These are phyloP conservation scores for Xenentodon cancila DNA, from an alignment of 2,797 vertebrate species.

Conservation along the genomic window DNA sequence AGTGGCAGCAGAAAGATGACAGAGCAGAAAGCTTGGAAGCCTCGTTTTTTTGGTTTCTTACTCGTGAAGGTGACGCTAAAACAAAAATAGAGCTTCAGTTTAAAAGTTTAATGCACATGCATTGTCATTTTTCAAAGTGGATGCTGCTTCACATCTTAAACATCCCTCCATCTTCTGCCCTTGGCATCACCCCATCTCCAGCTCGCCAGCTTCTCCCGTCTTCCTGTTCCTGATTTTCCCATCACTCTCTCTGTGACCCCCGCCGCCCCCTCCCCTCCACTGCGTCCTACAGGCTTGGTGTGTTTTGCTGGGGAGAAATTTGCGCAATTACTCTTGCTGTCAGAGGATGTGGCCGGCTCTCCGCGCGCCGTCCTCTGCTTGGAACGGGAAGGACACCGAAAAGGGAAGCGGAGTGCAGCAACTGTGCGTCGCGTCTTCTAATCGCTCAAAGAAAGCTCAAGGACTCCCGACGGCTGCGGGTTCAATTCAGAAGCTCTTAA, in stretches of 20 bases:
- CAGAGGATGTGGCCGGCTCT: slow-evolving; percentile 39
- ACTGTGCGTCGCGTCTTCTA: slow-evolving; percentile 15
- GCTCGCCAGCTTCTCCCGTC: no score
- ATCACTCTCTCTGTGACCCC: slow-evolving; percentile 35
- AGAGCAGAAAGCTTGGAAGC: no score
- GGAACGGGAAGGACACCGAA: slow-evolving; percentile 21
- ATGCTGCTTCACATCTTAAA: slow-evolving; percentile 18
- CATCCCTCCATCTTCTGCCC: slow-evolving; percentile 28
- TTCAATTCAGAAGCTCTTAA: slow-evolving; percentile 14
- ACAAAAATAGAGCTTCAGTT: no score
- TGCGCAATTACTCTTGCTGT: slow-evolving; percentile 62
- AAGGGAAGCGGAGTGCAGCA: slow-evolving; percentile 10
- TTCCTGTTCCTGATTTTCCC: slow-evolving; percentile 38
- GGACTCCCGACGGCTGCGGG: slow-evolving; percentile 8
- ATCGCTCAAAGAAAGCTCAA: slow-evolving; percentile 27
- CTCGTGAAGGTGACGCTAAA: no score
- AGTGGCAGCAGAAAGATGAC: no score
- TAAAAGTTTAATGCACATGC: slow-evolving; percentile 52
- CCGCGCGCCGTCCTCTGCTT: slow-evolving; percentile 7
- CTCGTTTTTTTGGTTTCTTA: no score
- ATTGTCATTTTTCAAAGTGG: slow-evolving; percentile 12
- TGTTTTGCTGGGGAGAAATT: slow-evolving; percentile 45
- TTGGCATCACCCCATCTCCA: slow-evolving; percentile 7
- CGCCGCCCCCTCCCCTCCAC: slow-evolving; percentile 6
- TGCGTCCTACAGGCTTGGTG: slow-evolving; percentile 17